Base-by-base conservation (phyloP, 2,888 invertebrate species). In the Parascotia fuliginaria region DNA sequence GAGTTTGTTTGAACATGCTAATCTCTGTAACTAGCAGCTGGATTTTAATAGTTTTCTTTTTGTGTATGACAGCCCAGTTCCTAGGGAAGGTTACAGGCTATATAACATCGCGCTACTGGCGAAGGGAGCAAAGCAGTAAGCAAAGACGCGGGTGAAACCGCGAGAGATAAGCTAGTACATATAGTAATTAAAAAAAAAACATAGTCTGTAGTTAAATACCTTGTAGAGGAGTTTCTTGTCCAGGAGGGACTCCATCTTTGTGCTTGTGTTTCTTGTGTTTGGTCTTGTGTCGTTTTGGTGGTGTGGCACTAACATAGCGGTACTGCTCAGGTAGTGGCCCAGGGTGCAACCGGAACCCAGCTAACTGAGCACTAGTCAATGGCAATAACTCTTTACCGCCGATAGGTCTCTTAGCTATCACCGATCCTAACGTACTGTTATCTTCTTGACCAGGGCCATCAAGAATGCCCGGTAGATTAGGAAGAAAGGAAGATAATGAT, bases 291-390 rank as follows among this genome's bases (percentile, higher is more conserved):
- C 97, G 97, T 83, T 97, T 97, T 75, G 97, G 96, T 59, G 98
- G 97, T 60, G 97, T 95, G 74, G 97, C 97, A 90, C 96, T 98
- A 75, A 98, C 95, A 83, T 97, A 96, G 65, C 98, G 95, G 87
- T 98, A 98, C 86, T 98, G 98, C 86, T 98, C 98, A 12, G 98
- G 98, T 65, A 98, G 92, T 94, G 98, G 98, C 51, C 99, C 98
- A 49, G 98, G 98, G 88, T 99, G 98, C 65, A 99, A 92, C 56
- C 98, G 94, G 87, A 99, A 99, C 24, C 98, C 98, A 68, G 98
- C 95, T 65, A 99, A 90, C 85, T 98, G 97, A 48, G 97, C 95
- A 81, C 96, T 96, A 4, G 96, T 96, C 56, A 99, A 86, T 13
- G 97, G 97, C 68, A 97, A 83, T 63, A 98, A 89, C 84, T 98